Percentiles rank a stretch among this genome's conserved stretches.
Conservation (phyloP, 92 coral and sea anemone species). For the Porites lobata region DNA sequence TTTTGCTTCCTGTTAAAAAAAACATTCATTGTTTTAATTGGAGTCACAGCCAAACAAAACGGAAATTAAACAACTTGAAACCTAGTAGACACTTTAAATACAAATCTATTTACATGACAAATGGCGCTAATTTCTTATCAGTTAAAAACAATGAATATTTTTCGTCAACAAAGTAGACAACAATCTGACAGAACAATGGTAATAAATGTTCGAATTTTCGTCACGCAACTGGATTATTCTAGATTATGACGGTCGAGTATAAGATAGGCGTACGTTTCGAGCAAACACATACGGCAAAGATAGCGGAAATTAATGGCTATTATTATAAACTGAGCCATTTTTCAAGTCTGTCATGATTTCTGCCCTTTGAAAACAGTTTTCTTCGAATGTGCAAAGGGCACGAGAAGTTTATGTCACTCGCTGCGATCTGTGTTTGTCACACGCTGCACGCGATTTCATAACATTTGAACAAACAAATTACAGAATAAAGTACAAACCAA, state of each 20-base stretch:
- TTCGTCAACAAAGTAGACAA: not conserved
- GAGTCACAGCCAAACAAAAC: constrained; percentile 1
- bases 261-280: too few species aligned
- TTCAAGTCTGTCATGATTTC: not conserved
- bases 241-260: too few species aligned
- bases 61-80: not conserved
- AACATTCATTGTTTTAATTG: not conserved
- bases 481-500: constrained; percentile 57
- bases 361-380: not conserved
- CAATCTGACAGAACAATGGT: constrained; percentile 7
- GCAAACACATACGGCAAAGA: too few species aligned
- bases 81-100: not conserved
- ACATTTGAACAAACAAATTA: not conserved
- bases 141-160: not conserved
- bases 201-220: constrained; percentile 8
- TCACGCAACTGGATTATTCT: constrained; percentile 22
- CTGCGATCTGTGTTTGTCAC: not conserved
- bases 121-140: too few species aligned
- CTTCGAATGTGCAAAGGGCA: not conserved
- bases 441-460: not conserved
- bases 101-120: not conserved
- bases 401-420: not conserved
- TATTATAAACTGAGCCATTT: not conserved
- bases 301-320: too few species aligned
- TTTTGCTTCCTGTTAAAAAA: constrained; percentile 29